Conservation (phyloP, 2,113 vertebrate genomes). For the Cebus imitator region DNA sequence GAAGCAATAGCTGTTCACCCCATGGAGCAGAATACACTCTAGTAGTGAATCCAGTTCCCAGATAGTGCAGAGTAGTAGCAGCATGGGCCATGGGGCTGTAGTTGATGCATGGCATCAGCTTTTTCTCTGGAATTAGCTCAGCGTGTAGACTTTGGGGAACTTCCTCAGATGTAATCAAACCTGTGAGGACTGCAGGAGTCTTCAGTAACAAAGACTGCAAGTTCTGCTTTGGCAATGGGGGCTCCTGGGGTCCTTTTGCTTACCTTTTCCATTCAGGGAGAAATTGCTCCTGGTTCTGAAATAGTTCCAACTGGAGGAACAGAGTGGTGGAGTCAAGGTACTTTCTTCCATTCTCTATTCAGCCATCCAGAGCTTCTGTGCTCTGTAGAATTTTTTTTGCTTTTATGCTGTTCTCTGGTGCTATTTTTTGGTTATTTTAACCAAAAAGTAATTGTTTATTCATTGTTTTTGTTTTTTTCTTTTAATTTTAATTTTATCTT, state of each 20-base stretch:
- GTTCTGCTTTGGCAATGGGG: neutral
- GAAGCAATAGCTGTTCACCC: neutral
- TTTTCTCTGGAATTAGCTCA: neutral
- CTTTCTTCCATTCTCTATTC: neutral
- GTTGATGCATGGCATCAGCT: neutral
- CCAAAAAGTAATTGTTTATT: neutral
- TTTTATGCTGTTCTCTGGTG: neutral
- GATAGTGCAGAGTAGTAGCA: neutral
- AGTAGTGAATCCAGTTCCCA: neutral
- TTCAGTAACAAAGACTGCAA: no score
- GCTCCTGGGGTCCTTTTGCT: neutral
- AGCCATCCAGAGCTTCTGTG: neutral
- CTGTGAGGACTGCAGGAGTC: neutral
- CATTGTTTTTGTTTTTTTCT: neutral
- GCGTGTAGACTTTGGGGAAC: neutral
- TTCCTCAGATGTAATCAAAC: neutral
- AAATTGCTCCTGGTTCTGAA: neutral
- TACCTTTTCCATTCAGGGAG: neutral
- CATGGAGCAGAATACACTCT: neutral
- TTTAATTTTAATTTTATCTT: no score
- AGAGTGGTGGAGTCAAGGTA: neutral
- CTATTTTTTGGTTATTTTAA: neutral
- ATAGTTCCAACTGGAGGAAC: neutral
- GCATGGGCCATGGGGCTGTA: no score
- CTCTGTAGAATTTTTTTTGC: neutral